Evolutionary conservation across 2,797 vertebrate genomes (phyloP).

Genomic region (Siniperca obscura): DNA sequence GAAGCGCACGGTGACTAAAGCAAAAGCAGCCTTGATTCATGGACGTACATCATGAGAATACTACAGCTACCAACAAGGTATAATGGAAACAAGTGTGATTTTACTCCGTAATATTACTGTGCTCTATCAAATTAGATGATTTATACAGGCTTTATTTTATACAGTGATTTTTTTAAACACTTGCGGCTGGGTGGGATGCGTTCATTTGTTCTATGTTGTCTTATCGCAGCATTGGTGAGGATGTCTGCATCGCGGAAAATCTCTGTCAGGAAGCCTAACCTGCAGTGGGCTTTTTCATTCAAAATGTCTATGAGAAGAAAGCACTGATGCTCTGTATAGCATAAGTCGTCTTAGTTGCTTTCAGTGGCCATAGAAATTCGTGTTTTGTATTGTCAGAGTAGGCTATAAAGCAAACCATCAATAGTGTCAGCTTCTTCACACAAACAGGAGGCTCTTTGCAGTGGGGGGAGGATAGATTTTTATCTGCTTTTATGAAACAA

Average conservation of each 20-base stretch:
- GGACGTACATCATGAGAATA: constrained; percentile 65
- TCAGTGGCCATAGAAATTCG: constrained; percentile 1
- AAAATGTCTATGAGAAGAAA: constrained; percentile 13
- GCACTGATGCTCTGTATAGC: background rate
- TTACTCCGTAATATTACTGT: background rate
- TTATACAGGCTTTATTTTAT: background rate
- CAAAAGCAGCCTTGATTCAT: constrained; percentile 47
- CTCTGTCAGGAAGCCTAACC: constrained; percentile 48
- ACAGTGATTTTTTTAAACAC: constrained; percentile 3
- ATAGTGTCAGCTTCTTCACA: constrained; percentile 8
- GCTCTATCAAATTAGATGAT: background rate
- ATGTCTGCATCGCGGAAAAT: constrained; percentile 65
- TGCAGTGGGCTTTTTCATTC: constrained; percentile 36
- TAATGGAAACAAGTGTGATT: background rate
- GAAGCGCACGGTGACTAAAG: constrained; percentile 53
- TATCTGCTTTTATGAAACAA: constrained; percentile 8
- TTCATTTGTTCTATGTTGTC: constrained; percentile 47
- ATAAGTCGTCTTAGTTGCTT: constrained; percentile 4
- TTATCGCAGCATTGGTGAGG: constrained; percentile 58
- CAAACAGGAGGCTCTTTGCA: background rate
- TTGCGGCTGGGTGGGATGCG: constrained; percentile 62
- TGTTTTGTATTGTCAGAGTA: constrained; percentile 11
- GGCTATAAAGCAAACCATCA: constrained; percentile 9
- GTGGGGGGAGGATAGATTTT: background rate
- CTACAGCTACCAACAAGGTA: constrained; percentile 73